Conservation (phyloP, 2,797 vertebrate genomes). For the Xerus rutilus region DNA sequence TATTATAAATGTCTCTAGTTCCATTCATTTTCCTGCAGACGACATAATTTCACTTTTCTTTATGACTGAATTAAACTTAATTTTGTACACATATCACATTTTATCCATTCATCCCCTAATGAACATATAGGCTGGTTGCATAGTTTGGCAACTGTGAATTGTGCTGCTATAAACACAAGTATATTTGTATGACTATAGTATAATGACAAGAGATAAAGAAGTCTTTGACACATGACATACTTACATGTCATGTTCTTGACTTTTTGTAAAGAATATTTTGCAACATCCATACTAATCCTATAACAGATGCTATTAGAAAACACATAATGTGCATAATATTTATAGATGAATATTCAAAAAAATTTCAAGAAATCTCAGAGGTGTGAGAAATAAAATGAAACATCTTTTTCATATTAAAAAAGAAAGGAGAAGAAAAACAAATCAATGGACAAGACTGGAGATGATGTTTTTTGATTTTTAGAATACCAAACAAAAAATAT, state of each 20-base stretch:
- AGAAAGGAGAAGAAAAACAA: not conserved
- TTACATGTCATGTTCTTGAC: not conserved
- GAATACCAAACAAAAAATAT: not conserved
- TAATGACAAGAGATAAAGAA: not conserved
- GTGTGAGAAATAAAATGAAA: not conserved
- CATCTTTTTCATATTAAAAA: not conserved
- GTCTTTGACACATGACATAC: not conserved
- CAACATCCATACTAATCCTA: not conserved
- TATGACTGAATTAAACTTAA: too few relatives aligned
- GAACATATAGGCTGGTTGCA: too few relatives aligned
- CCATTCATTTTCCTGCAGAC: too few relatives aligned
- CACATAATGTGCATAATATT: not conserved
- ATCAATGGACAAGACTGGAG: not conserved
- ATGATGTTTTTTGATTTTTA: not conserved
- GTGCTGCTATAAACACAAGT: too few relatives aligned
- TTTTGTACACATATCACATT: too few relatives aligned
- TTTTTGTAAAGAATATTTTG: slow-evolving; percentile 13
- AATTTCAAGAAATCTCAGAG: not conserved
- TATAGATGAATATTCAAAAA: not conserved
- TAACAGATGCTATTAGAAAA: not conserved
- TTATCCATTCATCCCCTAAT: too few relatives aligned
- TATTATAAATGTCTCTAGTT: too few relatives aligned
- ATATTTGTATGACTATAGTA: too few relatives aligned
- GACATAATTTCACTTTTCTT: too few relatives aligned
- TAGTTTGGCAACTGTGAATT: too few relatives aligned